phyloP scores from a whole-genome alignment of 2,888 invertebrate species.

The Callimorpha dominula region DNA sequence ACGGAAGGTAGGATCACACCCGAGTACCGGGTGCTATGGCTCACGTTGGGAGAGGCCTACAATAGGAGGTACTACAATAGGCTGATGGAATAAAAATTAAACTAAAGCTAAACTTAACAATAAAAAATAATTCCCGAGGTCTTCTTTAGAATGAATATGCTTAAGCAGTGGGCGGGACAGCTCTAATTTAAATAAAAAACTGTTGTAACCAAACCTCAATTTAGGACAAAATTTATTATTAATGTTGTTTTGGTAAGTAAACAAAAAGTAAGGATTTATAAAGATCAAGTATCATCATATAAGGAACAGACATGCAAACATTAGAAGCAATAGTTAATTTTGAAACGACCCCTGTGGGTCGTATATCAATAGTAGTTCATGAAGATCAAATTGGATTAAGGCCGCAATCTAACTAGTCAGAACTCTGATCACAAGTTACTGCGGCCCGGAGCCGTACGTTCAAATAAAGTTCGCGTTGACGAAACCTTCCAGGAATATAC shows the following conservation, averaged over 20 bases:
- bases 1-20: no score
- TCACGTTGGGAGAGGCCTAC: no score
- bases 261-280: neutral
- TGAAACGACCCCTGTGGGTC: constrained; percentile 44
- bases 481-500: constrained; percentile 18
- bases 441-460: constrained; percentile 46
- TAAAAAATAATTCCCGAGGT: no score
- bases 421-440: constrained; percentile 64
- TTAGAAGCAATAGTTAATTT: constrained; percentile 49
- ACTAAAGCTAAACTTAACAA: no score
- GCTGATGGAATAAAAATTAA: no score
- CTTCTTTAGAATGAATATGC: neutral
- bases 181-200: neutral
- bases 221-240: no score
- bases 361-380: constrained; percentile 63
- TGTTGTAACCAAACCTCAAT: neutral
- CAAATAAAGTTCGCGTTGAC: constrained; percentile 38
- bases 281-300: constrained; percentile 7
- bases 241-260: no score
- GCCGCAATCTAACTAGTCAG: constrained; percentile 65
- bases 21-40: no score
- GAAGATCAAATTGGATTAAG: constrained; percentile 68
- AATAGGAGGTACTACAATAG: no score
- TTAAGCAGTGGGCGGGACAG: neutral
- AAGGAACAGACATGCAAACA: constrained; percentile 32